Evolutionary conservation across 2,797 vertebrate genomes (phyloP), one percentile per base, ranked within the genome.

Genomic region (Loris lydekkerianus): DNA sequence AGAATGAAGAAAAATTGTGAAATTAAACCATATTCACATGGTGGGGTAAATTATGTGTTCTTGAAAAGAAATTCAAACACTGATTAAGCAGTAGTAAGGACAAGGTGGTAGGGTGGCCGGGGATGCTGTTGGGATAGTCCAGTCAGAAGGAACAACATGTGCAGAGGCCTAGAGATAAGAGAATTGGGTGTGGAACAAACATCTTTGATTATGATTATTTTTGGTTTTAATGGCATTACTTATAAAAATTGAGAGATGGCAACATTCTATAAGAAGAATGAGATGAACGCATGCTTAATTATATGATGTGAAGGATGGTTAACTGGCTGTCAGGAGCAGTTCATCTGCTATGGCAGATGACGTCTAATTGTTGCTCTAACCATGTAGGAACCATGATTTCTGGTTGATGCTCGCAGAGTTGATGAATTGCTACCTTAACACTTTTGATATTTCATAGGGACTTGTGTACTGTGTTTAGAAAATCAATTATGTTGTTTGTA

Each of bases 401-500:
- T 77, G 17, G 23, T 69, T 92, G 53, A 3, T 23, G 53, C 6
- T 73, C 27, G 58, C 1, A 34, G 25, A 92, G 34, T 43, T 93
- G 73, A 78, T 75, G 80, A 65, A 91, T 69, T 49, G 37, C 14
- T 67, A 25, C 25, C 77, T 14, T 73, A 84, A 89, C 11, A 56
- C 5, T 61, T 91, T 70, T 77, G 94, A 58, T 96, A 61, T 73
- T 94, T 96, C 95, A 88, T 63, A 75, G 82, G 92, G 93, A 93
- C 96, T 97, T 43, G 37, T 93, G 53, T 97, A 93, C 65, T 95
- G 78, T 95, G 82, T 95, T 96, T 96, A 96, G 92, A 97, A 97
- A 85, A 89, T 97, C 87, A 97, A 97, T 91, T 96, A 75, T 89
- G 92, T 96, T 98, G 92, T 89, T 97, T 82, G 84, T 97, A 72